Conservation (phyloP, 2,888 invertebrate species). For the Caradrina clavipalpis region DNA sequence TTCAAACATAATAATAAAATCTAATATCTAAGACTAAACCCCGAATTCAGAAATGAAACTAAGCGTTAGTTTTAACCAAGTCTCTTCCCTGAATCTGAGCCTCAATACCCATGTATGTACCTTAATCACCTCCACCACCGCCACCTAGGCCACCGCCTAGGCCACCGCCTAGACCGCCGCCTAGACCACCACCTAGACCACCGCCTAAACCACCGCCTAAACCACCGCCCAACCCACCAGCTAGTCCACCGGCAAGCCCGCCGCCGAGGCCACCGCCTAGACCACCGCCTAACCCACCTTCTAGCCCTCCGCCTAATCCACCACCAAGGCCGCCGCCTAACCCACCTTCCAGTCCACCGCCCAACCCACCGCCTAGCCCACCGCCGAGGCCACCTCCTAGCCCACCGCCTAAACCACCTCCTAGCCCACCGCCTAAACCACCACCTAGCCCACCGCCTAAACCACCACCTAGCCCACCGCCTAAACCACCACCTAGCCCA, state of each 20-base stretch:
- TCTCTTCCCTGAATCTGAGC: too few relatives aligned
- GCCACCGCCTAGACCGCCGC: too few relatives aligned
- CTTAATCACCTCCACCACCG: not conserved
- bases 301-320: constrained; percentile 4
- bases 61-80: too few relatives aligned
- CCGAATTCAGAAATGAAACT: too few relatives aligned
- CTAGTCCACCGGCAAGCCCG: too few relatives aligned
- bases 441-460: constrained; percentile 46
- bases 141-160: not conserved
- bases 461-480: not conserved
- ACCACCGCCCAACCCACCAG: not conserved
- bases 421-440: not conserved
- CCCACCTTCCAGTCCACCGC: constrained; percentile 6
- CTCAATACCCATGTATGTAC: too few relatives aligned
- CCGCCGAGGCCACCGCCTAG: too few relatives aligned
- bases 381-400: constrained; percentile 13
- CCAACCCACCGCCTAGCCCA: not conserved
- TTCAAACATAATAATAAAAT: not conserved
- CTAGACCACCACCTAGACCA: too few relatives aligned
- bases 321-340: not conserved
- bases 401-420: constrained; percentile 19
- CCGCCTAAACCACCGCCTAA: too few relatives aligned
- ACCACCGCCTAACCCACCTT: not conserved
- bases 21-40: too few relatives aligned
- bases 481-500: not conserved